Conservation (phyloP, 35 echinoderm and acorn worm species). For the Heliocidaris erythrogramma region DNA sequence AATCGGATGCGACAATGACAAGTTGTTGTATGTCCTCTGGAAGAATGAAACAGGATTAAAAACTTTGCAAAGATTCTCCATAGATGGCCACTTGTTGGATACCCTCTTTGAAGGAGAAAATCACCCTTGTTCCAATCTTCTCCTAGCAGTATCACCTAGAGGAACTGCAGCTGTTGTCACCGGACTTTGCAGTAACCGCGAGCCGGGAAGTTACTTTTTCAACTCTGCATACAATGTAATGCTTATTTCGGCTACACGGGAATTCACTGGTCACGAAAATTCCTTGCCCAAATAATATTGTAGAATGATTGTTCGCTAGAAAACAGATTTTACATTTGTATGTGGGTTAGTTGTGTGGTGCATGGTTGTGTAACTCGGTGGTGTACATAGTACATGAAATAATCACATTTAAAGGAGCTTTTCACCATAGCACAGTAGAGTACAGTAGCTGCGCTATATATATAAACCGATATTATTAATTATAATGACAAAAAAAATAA, state of each 20-base stretch:
- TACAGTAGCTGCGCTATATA: no score
- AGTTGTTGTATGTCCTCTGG: neutral
- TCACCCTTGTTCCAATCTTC: neutral
- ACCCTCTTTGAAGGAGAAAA: neutral
- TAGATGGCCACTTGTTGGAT: neutral
- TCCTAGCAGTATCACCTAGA: neutral
- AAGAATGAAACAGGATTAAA: neutral
- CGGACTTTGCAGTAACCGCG: neutral
- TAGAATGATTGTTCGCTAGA: no score
- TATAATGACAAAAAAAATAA: no score
- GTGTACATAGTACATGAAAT: no score
- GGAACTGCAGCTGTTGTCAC: neutral
- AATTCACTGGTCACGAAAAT: neutral
- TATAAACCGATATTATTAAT: no score
- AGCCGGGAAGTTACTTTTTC: no score
- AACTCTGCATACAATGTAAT: neutral
- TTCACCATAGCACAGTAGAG: no score
- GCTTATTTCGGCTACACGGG: neutral
- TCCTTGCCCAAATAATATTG: neutral
- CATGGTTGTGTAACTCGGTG: no score
- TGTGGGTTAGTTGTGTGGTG: no score
- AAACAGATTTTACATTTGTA: no score
- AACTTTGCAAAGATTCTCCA: neutral
- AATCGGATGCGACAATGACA: neutral
- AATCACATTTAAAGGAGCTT: no score